phyloP scores from a whole-genome alignment of 2,888 invertebrate species.

The Gryllus longicercus region DNA sequence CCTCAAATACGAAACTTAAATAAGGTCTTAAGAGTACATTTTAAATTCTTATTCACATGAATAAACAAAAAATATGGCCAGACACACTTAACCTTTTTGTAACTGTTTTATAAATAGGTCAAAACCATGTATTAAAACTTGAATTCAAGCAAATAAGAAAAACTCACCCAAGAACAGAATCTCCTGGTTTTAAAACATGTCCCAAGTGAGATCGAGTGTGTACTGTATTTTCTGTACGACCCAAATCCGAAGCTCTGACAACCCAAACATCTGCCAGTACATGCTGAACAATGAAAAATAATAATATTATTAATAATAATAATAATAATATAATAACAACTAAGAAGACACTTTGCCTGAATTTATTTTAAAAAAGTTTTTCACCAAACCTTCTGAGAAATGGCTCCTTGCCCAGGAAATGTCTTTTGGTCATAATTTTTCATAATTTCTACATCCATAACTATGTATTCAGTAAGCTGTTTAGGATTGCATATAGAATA shows the following conservation, averaged over 20 bases:
- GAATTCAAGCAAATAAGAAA: background rate
- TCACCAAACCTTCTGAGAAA: constrained; percentile 66
- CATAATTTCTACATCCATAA: constrained; percentile 88
- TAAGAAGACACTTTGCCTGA: background rate
- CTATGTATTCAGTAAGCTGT: constrained; percentile 85
- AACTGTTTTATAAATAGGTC: too few species aligned
- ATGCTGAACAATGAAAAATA: constrained; percentile 55
- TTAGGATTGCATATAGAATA: constrained; percentile 84
- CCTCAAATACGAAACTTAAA: too few species aligned
- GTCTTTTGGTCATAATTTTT: constrained; percentile 68
- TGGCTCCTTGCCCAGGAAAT: constrained; percentile 83
- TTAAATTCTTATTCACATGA: too few species aligned
- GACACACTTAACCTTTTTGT: too few species aligned
- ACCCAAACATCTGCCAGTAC: constrained; percentile 92
- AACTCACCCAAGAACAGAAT: constrained; percentile 82
- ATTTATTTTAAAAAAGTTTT: background rate
- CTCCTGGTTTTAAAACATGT: constrained; percentile 87
- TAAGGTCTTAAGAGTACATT: too few species aligned
- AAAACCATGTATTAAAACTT: background rate
- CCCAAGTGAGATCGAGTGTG: constrained; percentile 93
- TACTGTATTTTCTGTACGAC: constrained; percentile 72
- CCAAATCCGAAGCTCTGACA: constrained; percentile 80
- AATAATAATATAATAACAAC: background rate
- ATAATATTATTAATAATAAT: background rate
- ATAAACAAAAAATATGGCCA: too few species aligned